A percentile compares a stretch with the other conserved stretches of the same genome.
phyloP scores from a whole-genome alignment of 2,113 vertebrate species.

The Eulacestoma nigropectus region DNA sequence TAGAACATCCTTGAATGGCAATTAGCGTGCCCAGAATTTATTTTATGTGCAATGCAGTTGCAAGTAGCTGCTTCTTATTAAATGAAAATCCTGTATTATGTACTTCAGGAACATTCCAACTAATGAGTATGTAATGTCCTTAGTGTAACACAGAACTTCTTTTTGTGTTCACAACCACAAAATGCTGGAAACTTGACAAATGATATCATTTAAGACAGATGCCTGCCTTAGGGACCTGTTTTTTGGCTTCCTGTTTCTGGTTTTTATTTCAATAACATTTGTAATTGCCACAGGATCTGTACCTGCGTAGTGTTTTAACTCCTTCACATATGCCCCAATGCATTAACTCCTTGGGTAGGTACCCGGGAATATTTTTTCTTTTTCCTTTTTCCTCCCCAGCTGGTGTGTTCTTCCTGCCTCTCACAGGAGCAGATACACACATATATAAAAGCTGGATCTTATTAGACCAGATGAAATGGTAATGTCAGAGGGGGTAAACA shows the following conservation, averaged over 20 bases:
- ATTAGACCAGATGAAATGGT: background rate
- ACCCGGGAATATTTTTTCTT: background rate
- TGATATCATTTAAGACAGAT: slow-evolving; percentile 80
- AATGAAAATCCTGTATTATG: slow-evolving; percentile 65
- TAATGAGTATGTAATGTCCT: slow-evolving; percentile 72
- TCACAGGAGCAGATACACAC: background rate
- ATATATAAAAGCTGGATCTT: slow-evolving; percentile 16
- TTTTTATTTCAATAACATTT: slow-evolving; percentile 79
- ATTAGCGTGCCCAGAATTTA: slow-evolving; percentile 55
- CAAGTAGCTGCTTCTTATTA: slow-evolving; percentile 72
- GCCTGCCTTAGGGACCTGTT: slow-evolving; percentile 76
- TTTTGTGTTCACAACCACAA: slow-evolving; percentile 71
- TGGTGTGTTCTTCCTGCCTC: background rate
- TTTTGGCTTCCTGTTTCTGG: slow-evolving; percentile 79
- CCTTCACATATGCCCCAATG: slow-evolving; percentile 30
- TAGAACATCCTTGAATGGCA: slow-evolving; percentile 39
- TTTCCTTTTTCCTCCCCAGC: background rate
- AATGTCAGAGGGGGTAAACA: background rate
- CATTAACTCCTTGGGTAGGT: slow-evolving; percentile 1
- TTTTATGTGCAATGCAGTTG: slow-evolving; percentile 58
- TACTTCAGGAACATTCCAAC: slow-evolving; percentile 62
- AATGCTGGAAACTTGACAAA: slow-evolving; percentile 78
- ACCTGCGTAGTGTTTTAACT: slow-evolving; percentile 72
- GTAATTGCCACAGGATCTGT: slow-evolving; percentile 73
- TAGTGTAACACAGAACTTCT: slow-evolving; percentile 64